These are phyloP conservation scores for Pampusana beccarii DNA, from an alignment of 2,113 vertebrate genomes.

Conservation along the genomic window DNA sequence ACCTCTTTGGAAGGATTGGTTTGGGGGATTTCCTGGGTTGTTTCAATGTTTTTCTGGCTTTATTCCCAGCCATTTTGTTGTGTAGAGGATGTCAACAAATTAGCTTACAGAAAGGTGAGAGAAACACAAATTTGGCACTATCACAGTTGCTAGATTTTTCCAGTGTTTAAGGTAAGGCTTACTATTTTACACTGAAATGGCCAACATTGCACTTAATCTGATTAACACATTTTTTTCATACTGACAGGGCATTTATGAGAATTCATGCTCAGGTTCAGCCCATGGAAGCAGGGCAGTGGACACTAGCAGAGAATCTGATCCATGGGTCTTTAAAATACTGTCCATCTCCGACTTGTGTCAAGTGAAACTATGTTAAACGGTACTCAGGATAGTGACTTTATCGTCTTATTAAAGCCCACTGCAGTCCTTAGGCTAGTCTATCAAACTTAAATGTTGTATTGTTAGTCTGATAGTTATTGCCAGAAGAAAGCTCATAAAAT, in stretches of 20 bases:
- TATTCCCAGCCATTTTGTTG: not conserved
- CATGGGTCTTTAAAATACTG: not conserved
- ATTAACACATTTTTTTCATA: not conserved
- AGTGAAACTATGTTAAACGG: not conserved
- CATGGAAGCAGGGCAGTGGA: not conserved
- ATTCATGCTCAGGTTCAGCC: not conserved
- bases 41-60: not conserved
- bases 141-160: not conserved
- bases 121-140: not conserved
- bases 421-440: not conserved
- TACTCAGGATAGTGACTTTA: not conserved
- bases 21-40: not conserved
- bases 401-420: not conserved
- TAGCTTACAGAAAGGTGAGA: not conserved
- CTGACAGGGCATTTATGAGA: not conserved
- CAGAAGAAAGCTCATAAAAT: constrained; percentile 1
- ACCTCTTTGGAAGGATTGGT: not conserved
- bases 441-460: not conserved
- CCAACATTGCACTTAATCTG: not conserved
- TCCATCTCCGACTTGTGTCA: not conserved
- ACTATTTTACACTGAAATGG: not conserved
- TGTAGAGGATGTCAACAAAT: not conserved
- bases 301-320: not conserved
- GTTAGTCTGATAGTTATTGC: not conserved
- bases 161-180: not conserved